phyloP scores from a whole-genome alignment of 2,797 vertebrate species.

The Menidia menidia region DNA sequence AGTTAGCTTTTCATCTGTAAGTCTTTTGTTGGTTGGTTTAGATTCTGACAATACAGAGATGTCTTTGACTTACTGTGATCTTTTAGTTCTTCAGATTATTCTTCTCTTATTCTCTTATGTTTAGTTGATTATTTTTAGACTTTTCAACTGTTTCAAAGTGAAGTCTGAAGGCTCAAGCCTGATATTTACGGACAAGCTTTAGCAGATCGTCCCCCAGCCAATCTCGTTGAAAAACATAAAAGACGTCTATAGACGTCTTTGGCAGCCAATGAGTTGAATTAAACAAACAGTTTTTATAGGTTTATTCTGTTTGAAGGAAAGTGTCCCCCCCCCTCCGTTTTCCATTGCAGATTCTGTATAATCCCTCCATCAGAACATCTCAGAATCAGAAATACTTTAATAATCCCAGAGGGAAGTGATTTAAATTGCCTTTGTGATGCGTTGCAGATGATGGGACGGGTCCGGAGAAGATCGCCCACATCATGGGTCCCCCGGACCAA shows the following conservation, averaged over 20 bases:
- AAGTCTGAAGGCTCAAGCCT: neutral
- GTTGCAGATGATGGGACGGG: conserved; percentile 89
- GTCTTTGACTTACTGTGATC: neutral
- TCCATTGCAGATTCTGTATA: neutral
- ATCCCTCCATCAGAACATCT: neutral
- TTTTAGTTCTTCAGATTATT: neutral
- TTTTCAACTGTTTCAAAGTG: neutral
- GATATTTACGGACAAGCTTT: too few species aligned
- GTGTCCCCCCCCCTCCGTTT: neutral
- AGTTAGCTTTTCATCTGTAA: neutral
- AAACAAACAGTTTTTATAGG: too few species aligned
- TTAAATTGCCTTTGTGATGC: conserved; percentile 4
- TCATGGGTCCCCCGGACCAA: conserved; percentile 94
- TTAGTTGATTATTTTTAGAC: neutral
- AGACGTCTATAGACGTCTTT: too few species aligned
- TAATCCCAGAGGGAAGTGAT: too few species aligned
- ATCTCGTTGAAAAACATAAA: too few species aligned
- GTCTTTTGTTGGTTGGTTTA: too few species aligned
- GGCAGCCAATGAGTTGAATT: too few species aligned
- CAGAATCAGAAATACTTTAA: too few species aligned
- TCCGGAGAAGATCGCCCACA: conserved; percentile 94
- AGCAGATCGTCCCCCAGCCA: too few species aligned
- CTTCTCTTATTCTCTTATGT: neutral
- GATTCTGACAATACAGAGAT: neutral
- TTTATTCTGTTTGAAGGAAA: neutral